phyloP scores from a whole-genome alignment of 1,140 invertebrate genomes.

The Scylla paramamosain region DNA sequence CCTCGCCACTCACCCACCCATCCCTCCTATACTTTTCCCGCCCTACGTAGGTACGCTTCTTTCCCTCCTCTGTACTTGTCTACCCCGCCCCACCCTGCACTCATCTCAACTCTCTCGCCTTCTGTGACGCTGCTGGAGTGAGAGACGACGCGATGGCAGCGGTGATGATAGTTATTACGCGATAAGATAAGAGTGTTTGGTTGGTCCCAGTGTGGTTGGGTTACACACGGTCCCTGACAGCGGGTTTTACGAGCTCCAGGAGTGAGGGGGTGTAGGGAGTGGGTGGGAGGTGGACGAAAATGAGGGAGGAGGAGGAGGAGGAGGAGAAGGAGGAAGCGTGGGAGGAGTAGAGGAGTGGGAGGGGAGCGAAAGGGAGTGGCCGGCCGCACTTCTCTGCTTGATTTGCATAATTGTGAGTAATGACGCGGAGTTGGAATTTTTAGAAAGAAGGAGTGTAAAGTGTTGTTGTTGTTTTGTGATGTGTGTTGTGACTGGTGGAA shows the following conservation, averaged over 20 bases:
- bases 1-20: neutral
- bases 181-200: conserved; percentile 23
- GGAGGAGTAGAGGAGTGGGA: neutral
- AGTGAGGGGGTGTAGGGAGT: neutral
- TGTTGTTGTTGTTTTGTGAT: neutral
- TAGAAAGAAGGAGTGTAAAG: neutral
- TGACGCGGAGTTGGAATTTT: neutral
- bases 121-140: neutral
- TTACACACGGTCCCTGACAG: neutral
- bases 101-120: neutral
- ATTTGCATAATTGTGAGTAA: conserved; percentile 24
- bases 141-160: neutral
- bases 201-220: neutral
- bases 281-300: neutral
- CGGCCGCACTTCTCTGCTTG: neutral
- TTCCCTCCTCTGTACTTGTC: too few species aligned
- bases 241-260: neutral
- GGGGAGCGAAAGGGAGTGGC: neutral
- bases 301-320: too few species aligned
- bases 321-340: too few species aligned
- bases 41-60: neutral
- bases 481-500: neutral
- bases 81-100: neutral
- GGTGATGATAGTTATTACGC: conserved; percentile 22
- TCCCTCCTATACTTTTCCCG: neutral